Conservation (phyloP, 2,888 invertebrate species). For the Rutpela maculata region DNA sequence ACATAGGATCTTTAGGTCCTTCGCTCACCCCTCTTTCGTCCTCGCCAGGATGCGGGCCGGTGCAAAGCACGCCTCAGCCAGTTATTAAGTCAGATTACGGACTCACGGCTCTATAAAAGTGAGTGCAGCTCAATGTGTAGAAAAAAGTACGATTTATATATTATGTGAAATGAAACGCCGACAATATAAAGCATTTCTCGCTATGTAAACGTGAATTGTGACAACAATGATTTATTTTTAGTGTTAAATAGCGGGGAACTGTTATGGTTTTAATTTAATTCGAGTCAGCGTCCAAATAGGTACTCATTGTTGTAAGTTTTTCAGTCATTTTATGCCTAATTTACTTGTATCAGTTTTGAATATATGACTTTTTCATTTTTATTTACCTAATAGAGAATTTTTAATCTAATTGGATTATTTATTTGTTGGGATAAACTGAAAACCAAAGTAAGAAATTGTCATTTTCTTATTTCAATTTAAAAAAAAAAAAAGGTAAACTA, state of each 20-base stretch:
- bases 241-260: constrained; percentile 51
- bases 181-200: constrained; percentile 65
- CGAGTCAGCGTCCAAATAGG: constrained; percentile 58
- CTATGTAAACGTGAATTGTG: constrained; percentile 58
- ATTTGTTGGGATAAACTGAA: constrained; percentile 46
- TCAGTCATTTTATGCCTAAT: constrained; percentile 51
- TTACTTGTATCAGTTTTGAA: constrained; percentile 32
- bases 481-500: no score
- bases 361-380: constrained; percentile 7
- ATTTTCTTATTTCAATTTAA: not conserved
- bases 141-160: constrained; percentile 51
- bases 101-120: constrained; percentile 84
- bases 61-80: constrained; percentile 76
- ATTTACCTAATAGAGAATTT: constrained; percentile 34
- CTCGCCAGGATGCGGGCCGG: constrained; percentile 76
- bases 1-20: constrained; percentile 75
- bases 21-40: constrained; percentile 77
- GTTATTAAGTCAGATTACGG: constrained; percentile 92
- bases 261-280: constrained; percentile 57
- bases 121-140: constrained; percentile 57
- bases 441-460: constrained; percentile 43
- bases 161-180: constrained; percentile 64
- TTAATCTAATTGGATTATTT: constrained; percentile 49
- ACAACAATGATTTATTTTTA: constrained; percentile 51
- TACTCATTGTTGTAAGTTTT: constrained; percentile 61